These are phyloP conservation scores for Escarpia spicata DNA, from an alignment of 2,888 invertebrate genomes.

Conservation along the genomic window DNA sequence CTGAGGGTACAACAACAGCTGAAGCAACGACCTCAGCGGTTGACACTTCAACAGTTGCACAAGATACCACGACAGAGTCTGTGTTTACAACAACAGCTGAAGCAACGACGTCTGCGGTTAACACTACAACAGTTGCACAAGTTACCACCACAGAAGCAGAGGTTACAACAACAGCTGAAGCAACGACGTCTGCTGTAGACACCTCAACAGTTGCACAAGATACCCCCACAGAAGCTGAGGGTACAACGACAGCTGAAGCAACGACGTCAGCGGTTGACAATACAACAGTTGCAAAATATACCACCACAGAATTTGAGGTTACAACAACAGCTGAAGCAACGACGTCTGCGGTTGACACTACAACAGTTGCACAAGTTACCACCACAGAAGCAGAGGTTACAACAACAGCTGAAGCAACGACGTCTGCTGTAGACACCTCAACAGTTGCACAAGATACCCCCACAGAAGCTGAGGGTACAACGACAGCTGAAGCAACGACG, in stretches of 20 bases:
- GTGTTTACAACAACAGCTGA: neutral
- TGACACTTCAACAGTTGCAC: neutral
- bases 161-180: neutral
- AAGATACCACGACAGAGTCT: neutral
- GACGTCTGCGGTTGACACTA: neutral
- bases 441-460: neutral
- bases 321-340: neutral
- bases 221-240: neutral
- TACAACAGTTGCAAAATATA: neutral
- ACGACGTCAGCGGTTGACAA: neutral
- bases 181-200: neutral
- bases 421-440: neutral
- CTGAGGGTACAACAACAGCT: neutral
- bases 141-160: neutral
- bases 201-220: neutral
- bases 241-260: neutral
- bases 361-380: neutral
- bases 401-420: neutral
- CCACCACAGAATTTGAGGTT: neutral
- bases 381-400: neutral
- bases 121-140: neutral
- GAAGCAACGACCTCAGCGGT: neutral
- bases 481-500: neutral
- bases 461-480: neutral
- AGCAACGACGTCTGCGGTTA: neutral